A percentile compares a stretch with the other conserved stretches of the same genome.
These are phyloP conservation scores for Xanthia icteritia DNA, from an alignment of 2,888 invertebrate species.

Conservation along the genomic window DNA sequence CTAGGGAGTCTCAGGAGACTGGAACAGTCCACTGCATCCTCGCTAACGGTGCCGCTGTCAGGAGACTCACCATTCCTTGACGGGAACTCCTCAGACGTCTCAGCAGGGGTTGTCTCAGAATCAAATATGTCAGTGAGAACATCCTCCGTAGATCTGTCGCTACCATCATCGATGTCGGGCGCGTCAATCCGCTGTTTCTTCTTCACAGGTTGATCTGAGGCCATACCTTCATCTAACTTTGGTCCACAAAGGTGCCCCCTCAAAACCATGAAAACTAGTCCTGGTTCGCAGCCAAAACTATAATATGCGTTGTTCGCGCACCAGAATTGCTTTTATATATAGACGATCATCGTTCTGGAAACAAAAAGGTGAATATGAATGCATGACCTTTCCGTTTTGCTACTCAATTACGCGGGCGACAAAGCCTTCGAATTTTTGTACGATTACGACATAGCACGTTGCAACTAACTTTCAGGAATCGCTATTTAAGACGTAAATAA, in stretches of 20 bases:
- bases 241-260: slow-evolving; percentile 90
- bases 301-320: slow-evolving; percentile 64
- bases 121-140: slow-evolving; percentile 86
- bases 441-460: slow-evolving; percentile 52
- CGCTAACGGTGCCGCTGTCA: slow-evolving; percentile 88
- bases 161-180: slow-evolving; percentile 90
- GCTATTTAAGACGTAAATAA: slow-evolving; percentile 51
- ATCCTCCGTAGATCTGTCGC: slow-evolving; percentile 89
- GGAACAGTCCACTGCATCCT: slow-evolving; percentile 89
- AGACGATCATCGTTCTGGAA: slow-evolving; percentile 81
- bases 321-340: slow-evolving; percentile 67
- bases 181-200: slow-evolving; percentile 94
- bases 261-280: slow-evolving; percentile 91
- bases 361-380: slow-evolving; percentile 84
- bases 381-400: slow-evolving; percentile 89
- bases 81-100: slow-evolving; percentile 85
- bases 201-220: slow-evolving; percentile 95
- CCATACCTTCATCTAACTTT: slow-evolving; percentile 92
- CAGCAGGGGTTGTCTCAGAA: slow-evolving; percentile 81
- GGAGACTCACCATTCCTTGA: slow-evolving; percentile 86
- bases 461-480: slow-evolving; percentile 43
- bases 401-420: slow-evolving; percentile 90
- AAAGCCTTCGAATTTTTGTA: slow-evolving; percentile 81
- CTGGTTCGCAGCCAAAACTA: slow-evolving; percentile 60
- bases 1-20: slow-evolving; percentile 82